Base-by-base conservation (phyloP, 2,888 invertebrate genomes). In the Mesorhabditis belari region DNA sequence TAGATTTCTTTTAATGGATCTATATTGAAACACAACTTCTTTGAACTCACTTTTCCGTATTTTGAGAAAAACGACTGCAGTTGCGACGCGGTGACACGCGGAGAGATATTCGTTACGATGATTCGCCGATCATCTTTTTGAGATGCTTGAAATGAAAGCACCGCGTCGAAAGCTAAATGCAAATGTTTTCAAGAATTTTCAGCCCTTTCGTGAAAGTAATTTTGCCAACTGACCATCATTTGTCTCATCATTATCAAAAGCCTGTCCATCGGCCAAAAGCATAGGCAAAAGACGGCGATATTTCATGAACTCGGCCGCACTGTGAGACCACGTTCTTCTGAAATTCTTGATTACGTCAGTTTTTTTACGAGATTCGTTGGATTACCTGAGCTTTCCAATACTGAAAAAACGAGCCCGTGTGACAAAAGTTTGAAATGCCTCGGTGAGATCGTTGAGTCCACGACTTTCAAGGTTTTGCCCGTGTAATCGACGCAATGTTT, bases 301-400 rank as follows among this genome's bases (percentile, higher is more conserved):
- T 60, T 81, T 81, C 72, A 81, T 78, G 62, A 81, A 81, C 55
- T 81, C 81, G 2, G 77, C 79, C 3, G 81, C 81, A 1, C 79
- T 80, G 57, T 81, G 80, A 0, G 80, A 80, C 80, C 80, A 81
- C 4, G 81, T 81, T 58, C 81, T 57, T 35, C 80, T 79, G 57
- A 50, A 76, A 50, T n/a, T 35, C 23, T n/a, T 6, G 23, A 24
- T 60, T 12, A 61, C 19, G 12, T 55, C 49, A 55, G 29, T 24
- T 57, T 35, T 35, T 35, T 23, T 17, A 57, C 21, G 9, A 60
- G 56, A 3, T 17, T 26, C 5, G 56, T n/a, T 3, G 25, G 24
- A 35, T n/a, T 21, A 80, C 80, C 80, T 67, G 17, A 81, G 56
- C 49, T 75, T 69, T 52, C 79, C 79, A 51, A 81, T 68, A 51